phyloP scores from a whole-genome alignment of 2,113 vertebrate genomes.

The Gadus chalcogrammus region DNA sequence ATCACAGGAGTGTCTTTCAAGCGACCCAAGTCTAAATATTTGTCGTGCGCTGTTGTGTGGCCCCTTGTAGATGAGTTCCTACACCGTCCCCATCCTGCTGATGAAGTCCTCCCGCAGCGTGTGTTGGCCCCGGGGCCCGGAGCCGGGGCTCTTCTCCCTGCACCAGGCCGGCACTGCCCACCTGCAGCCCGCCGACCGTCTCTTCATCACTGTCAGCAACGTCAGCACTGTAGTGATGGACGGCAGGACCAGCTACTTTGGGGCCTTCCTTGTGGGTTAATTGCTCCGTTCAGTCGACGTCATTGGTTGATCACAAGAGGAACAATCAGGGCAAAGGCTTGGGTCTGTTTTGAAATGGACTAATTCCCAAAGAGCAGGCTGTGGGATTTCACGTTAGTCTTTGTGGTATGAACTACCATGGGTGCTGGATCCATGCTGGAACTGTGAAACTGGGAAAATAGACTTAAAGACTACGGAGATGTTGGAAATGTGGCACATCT shows the following conservation, averaged over 20 bases:
- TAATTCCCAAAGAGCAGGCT: too few relatives aligned
- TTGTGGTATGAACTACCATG: neutral
- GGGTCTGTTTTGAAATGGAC: constrained; percentile 13
- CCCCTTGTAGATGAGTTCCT: constrained; percentile 68
- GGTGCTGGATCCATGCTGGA: neutral
- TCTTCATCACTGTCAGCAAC: constrained; percentile 88
- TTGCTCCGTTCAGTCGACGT: neutral
- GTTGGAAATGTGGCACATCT: neutral
- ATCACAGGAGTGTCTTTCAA: too few relatives aligned
- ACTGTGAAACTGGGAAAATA: neutral
- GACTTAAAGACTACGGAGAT: neutral
- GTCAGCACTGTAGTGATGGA: constrained; percentile 82
- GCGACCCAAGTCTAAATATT: neutral
- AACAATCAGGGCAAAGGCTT: neutral
- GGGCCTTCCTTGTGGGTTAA: constrained; percentile 83
- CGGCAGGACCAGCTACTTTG: constrained; percentile 87
- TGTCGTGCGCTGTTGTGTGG: neutral
- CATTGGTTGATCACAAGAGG: too few relatives aligned
- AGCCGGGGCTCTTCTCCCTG: constrained; percentile 87
- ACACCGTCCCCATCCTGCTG: constrained; percentile 82
- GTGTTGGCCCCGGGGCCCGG: constrained; percentile 83
- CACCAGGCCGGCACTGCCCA: constrained; percentile 88
- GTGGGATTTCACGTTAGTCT: too few relatives aligned
- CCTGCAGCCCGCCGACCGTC: constrained; percentile 78
- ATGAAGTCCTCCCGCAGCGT: constrained; percentile 89